Base-by-base conservation (phyloP, 1,140 invertebrate genomes). In the Drosophila ogumai region DNA sequence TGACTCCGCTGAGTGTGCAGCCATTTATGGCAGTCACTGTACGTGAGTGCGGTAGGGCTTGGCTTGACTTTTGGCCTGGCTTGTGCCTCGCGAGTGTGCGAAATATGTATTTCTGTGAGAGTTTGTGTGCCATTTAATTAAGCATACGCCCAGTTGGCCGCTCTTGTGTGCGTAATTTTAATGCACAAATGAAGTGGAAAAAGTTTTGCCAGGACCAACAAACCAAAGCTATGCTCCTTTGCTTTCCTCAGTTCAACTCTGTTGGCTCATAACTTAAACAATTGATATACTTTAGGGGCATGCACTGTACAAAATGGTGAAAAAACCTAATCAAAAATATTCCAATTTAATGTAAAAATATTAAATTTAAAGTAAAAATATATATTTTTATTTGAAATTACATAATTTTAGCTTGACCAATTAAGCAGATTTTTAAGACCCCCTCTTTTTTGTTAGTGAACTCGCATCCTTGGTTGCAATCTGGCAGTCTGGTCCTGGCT, bases 141-240 rank as follows among this genome's bases (percentile, higher is more conserved):
- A 75, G 71, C 75, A 88, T 75, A 68, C 71, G 65, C 54, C 47
- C 28, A 40, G 52, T 56, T 66, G 47, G 52, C 28, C 32, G 46
- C 44, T 13, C 36, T 34, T 61, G 47, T 54, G 41, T 66, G 71
- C 54, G 41, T 71, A 46, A 63, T 76, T 78, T 74, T 75, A 67
- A 69, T 68, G 58, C 58, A 65, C 74, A 81, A 86, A 86, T 86
- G 81, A 81, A 81, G 82, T 75, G 75, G 74, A 81, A 86, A 82
- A 79, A 69, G 68, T 72, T 77, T 75, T 64, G 44, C 65, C 56
- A 46, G 41, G 47, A 28, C 36, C 63, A 67, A 67, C 44, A 67
- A 67, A 67, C 60, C 28, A 17, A 44, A 58, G 22, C 38, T 40
- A 22, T n/a, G 15, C 19, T 46, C 1, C 10, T 8, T 9, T 15